Conservation (phyloP, 1,140 invertebrate genomes). For the Drosophila parabipectinata region DNA sequence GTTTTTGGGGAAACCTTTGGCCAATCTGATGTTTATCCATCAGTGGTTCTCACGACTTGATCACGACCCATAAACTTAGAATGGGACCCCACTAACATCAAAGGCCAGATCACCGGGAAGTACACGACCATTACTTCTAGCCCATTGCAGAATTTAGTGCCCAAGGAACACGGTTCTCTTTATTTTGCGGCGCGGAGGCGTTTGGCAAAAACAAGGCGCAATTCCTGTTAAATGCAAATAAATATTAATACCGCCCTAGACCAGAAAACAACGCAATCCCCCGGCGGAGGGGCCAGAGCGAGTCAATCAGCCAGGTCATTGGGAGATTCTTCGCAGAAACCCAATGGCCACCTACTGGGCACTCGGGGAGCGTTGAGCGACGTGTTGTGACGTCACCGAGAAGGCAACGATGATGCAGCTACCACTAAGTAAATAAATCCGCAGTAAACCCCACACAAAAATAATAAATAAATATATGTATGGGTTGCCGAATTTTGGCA, state of each 20-base stretch:
- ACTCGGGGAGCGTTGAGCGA: constrained; percentile 24
- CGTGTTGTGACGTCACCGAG: constrained; percentile 48
- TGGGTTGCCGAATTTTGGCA: constrained; percentile 5
- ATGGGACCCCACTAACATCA: constrained; percentile 27
- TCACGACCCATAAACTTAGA: constrained; percentile 1
- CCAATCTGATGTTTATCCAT: constrained; percentile 13
- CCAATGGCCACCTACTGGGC: constrained; percentile 55
- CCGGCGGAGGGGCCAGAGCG: background rate
- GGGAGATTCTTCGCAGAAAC: constrained; percentile 39
- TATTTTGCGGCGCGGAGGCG: constrained; percentile 24
- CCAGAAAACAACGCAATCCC: constrained; percentile 41
- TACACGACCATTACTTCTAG: constrained; percentile 26
- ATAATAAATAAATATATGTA: constrained; percentile 36
- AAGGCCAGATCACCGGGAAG: constrained; percentile 24
- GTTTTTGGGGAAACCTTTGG: constrained; percentile 4
- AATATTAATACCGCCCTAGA: constrained; percentile 45
- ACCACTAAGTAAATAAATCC: constrained; percentile 13
- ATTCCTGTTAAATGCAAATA: constrained; percentile 71
- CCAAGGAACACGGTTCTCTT: background rate
- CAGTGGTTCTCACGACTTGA: background rate
- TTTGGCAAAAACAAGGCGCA: constrained; percentile 61
- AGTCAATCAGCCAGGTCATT: constrained; percentile 53
- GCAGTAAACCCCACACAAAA: constrained; percentile 20
- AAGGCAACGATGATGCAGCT: constrained; percentile 27
- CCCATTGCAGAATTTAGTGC: constrained; percentile 7